Evolutionary conservation across 2,113 vertebrate genomes (phyloP), one percentile per base, ranked within the genome.

Genomic region (Planiliza haematocheilus): DNA sequence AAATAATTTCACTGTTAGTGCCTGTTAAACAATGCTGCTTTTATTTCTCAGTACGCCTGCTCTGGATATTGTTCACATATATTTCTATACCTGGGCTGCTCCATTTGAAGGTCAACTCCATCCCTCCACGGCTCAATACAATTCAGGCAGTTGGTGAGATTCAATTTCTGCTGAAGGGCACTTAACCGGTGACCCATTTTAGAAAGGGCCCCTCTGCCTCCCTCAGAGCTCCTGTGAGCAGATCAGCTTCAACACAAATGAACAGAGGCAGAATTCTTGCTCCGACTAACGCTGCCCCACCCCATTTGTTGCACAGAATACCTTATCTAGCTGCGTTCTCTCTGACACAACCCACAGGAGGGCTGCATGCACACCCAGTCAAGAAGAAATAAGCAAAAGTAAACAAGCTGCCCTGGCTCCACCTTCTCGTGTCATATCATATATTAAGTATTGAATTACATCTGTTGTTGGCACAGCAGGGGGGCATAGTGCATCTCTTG

Each of bases 81-180:
- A 85, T 86, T 83, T 86, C 83, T 75, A 62, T 57, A 89, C 82
- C 78, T 77, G 62, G 48, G 83, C 56, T 37, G 42, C 57, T 69
- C 66, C 53, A 64, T 79, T 73, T 90, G 91, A 91, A 91, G 89
- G 89, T 91, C 88, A 91, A 70, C 75, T 77, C 81, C 46, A 72
- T 87, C 75, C 79, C 78, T 86, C 84, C 71, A 78, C 9, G 63
- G 86, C 90, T 90, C 87, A 84, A 86, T 85, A 88, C 81, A 58
- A 86, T 81, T 79, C 75, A 88, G 85, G 75, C 86, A 83, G 84
- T 86, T 81, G 82, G 90, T 82, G 88, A 86, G 90, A 92, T 91
- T 92, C 84, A 88, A 88, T 92, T 92, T 89, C 89, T 89, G 88
- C 88, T 91, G 89, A 91, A 91, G 91, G 89, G 86, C 90, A 92